Conservation (phyloP, 2,888 invertebrate genomes). For the Drosophila borborema region DNA sequence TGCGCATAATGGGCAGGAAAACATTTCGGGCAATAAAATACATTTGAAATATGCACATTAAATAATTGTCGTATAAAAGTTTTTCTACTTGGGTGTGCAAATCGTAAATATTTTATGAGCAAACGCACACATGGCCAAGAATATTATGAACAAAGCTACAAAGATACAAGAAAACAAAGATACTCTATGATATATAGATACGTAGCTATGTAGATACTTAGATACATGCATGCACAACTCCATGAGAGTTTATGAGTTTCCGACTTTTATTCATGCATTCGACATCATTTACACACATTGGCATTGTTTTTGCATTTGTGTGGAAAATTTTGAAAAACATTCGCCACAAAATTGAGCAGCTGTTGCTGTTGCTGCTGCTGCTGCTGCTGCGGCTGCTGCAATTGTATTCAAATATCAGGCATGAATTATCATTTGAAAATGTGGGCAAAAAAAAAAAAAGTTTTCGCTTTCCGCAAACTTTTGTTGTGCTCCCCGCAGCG, state of each 20-base stretch:
- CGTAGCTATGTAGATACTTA: background rate
- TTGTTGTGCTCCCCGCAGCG: conserved; percentile 18
- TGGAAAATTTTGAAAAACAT: conserved; percentile 36
- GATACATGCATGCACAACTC: conserved; percentile 12
- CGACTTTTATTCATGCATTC: conserved; percentile 56
- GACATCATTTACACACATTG: conserved; percentile 65
- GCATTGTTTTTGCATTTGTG: conserved; percentile 46
- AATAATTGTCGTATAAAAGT: conserved; percentile 60
- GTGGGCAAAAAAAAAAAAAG: conserved; percentile 56
- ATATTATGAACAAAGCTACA: conserved; percentile 7
- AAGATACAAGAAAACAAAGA: conserved; percentile 11
- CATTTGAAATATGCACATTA: conserved; percentile 44
- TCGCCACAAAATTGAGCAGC: conserved; percentile 47
- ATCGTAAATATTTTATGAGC: conserved; percentile 60
- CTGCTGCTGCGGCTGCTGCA: conserved; percentile 49
- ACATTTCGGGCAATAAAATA: conserved; percentile 46
- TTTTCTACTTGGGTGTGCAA: conserved; percentile 7
- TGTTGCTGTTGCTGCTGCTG: conserved; percentile 36
- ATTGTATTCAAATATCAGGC: conserved; percentile 77
- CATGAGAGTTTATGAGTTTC: conserved; percentile 61
- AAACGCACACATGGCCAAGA: conserved; percentile 18
- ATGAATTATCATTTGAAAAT: conserved; percentile 76
- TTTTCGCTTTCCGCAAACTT: conserved; percentile 65
- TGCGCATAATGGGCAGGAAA: conserved; percentile 35
- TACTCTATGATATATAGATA: conserved; percentile 6